A percentile compares a stretch with the other conserved stretches of the same genome.
Conservation (phyloP, 2,113 vertebrate species). For the Lagopus leucura region DNA sequence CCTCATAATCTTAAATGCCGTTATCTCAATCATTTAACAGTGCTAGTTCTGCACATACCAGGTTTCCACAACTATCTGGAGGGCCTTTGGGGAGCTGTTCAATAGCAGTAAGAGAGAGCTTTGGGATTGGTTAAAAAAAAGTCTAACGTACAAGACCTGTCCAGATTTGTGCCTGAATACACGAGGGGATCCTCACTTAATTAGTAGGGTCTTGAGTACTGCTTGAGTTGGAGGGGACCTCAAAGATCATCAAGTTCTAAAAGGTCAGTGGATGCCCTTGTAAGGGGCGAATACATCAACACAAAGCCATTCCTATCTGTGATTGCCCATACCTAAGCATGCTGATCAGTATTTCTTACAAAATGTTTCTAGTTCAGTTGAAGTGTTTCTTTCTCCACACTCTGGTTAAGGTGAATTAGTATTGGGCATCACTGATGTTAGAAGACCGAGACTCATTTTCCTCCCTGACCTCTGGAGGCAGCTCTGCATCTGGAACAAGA, state of each 20-base stretch:
- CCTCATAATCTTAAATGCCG: background rate
- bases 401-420: background rate
- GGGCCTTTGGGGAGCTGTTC: background rate
- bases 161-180: background rate
- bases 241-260: too few species aligned
- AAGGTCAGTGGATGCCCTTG: background rate
- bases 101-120: background rate
- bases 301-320: background rate
- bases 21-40: background rate
- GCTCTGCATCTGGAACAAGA: background rate
- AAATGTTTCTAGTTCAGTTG: background rate
- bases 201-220: background rate
- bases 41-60: background rate
- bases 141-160: background rate
- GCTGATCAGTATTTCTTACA: background rate
- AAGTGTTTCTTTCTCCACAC: fast-evolving
- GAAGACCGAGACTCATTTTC: background rate
- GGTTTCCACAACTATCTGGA: background rate
- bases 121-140: background rate
- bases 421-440: background rate
- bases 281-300: background rate
- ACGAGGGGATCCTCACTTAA: background rate
- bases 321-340: background rate
- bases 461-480: background rate
- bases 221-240: too few species aligned